phyloP scores from a whole-genome alignment of 2,797 vertebrate genomes.

The Morus bassanus region DNA sequence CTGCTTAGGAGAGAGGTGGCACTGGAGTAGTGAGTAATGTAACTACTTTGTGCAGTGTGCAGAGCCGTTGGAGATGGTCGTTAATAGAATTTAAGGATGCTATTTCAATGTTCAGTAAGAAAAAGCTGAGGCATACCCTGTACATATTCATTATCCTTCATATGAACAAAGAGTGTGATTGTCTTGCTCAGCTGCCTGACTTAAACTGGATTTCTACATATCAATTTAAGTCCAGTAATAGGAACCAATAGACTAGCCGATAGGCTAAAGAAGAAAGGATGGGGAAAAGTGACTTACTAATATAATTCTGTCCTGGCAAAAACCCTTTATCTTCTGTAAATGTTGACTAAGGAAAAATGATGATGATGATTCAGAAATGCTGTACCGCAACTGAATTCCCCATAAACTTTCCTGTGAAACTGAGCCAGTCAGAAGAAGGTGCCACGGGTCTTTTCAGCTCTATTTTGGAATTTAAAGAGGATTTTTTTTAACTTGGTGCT shows the following conservation, averaged over 20 bases:
- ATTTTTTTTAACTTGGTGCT: neutral
- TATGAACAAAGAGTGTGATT: neutral
- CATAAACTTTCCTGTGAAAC: neutral
- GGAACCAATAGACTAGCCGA: neutral
- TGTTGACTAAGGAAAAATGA: neutral
- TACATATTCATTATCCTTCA: neutral
- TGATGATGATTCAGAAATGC: neutral
- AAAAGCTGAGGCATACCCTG: neutral
- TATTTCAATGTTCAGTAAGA: neutral
- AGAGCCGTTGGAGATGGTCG: neutral
- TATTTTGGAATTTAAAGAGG: neutral
- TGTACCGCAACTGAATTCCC: neutral
- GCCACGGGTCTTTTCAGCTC: neutral
- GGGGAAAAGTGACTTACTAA: neutral
- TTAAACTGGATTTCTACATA: neutral
- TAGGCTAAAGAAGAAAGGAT: neutral
- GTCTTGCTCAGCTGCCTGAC: neutral
- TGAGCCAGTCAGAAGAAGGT: neutral
- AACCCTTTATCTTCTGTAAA: neutral
- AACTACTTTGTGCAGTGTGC: neutral
- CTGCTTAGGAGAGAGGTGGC: neutral
- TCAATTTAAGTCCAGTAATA: neutral
- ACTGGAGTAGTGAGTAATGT: neutral
- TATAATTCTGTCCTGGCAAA: neutral
- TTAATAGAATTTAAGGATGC: neutral